Evolutionary conservation across 2,113 vertebrate species (phyloP).

Genomic region (Eclectus roratus): DNA sequence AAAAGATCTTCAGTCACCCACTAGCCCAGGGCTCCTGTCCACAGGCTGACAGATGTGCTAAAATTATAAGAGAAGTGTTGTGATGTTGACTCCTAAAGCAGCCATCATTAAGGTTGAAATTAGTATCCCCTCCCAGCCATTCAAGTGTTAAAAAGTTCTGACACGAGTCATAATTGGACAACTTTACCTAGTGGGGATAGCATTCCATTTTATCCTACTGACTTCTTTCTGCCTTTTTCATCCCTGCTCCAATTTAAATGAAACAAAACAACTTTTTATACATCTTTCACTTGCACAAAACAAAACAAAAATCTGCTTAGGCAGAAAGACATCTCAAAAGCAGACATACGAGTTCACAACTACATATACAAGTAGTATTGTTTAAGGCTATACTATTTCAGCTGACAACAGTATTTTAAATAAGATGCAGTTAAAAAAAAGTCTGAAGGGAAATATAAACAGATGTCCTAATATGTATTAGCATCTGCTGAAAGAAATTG

Average conservation of each 20-base stretch:
- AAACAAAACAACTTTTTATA: constrained; percentile 60
- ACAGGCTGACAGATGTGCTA: constrained; percentile 62
- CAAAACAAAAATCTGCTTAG: constrained; percentile 71
- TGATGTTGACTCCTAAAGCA: constrained; percentile 69
- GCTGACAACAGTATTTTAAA: constrained; percentile 68
- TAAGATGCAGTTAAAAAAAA: constrained; percentile 44
- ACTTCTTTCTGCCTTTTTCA: constrained; percentile 51
- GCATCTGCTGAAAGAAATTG: constrained; percentile 52
- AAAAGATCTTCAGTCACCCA: constrained; percentile 60
- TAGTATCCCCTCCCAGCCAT: constrained; percentile 66
- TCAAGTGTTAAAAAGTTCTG: constrained; percentile 66
- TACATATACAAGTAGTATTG: constrained; percentile 54
- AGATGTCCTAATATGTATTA: constrained; percentile 65
- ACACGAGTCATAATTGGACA: constrained; percentile 58
- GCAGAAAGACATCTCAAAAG: constrained; percentile 66
- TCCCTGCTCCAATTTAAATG: constrained; percentile 58
- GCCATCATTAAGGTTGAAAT: constrained; percentile 67
- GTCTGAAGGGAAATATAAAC: constrained; percentile 57
- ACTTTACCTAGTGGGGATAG: constrained; percentile 64
- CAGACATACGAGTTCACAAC: constrained; percentile 39
- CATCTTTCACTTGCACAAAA: constrained; percentile 54
- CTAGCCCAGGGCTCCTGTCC: constrained; percentile 63
- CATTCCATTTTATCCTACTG: constrained; percentile 37
- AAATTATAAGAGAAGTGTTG: constrained; percentile 66
- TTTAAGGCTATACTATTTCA: constrained; percentile 68